Evolutionary conservation across 2,113 vertebrate genomes (phyloP), one percentile per base, ranked within the genome.

Genomic region (Mola mola): DNA sequence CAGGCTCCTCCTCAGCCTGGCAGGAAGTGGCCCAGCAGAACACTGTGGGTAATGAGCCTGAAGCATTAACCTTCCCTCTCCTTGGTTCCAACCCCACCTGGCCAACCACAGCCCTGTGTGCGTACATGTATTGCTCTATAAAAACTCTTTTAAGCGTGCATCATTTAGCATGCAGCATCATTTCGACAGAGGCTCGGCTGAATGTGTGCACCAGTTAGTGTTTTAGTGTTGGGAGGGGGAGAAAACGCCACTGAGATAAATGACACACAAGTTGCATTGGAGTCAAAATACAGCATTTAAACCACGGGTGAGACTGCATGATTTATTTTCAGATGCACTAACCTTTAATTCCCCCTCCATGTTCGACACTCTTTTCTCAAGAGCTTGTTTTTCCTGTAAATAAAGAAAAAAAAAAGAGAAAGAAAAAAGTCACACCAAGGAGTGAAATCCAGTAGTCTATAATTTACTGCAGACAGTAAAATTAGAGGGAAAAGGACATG

Each of bases 331-430:
- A 17, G 29, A 42, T 22, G 16, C 15, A 82, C 77, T 82, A 64
- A 98, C 97, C 96, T 99, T 98, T 85, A 99, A 81, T 70, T 98
- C 96, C 56, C 96, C 96, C 58, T 98, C 96, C 97, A 99, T 98
- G 83, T 96, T 94, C 3, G 96, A 96, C 68, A 98, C 96, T 80
- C 90, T 96, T 85, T 95, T 95, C 84, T 97, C 96, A 74, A 99
- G 88, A 75, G 90, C 92, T 82, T 95, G 91, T 78, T 95, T 96
- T 87, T 97, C 96, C 97, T 98, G 89, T 46, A 56, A 70, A 69
- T 41, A 29, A 40, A 13, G 16, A n/a, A 6, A 17, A n/a, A 40
- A 40, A 8, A 40, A 8, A 40, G 16, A 38, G 16, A 38, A 57
- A 73, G 20, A 48, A 34, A 1, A n/a, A n/a, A n/a, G n/a, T n/a